Percentiles rank a stretch among this genome's conserved stretches.
Evolutionary conservation across 2,888 invertebrate genomes (phyloP).

Genomic region (Euzophera pinguis): DNA sequence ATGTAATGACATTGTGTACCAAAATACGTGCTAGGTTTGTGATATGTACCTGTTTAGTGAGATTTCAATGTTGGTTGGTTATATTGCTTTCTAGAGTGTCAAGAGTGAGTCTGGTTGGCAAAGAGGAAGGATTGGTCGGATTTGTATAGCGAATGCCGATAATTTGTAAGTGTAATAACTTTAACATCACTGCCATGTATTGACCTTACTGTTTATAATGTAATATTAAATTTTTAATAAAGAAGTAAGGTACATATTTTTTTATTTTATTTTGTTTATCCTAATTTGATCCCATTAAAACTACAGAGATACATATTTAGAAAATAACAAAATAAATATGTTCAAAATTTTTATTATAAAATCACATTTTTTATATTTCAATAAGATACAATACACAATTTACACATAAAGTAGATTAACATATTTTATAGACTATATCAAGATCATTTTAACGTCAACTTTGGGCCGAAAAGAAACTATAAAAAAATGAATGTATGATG

Average conservation of each 20-base stretch:
- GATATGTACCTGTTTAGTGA: slow-evolving; percentile 43
- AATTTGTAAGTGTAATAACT: slow-evolving; percentile 56
- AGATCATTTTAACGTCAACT: slow-evolving; percentile 13
- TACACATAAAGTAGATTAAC: slow-evolving; percentile 18
- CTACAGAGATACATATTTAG: no score
- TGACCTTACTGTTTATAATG: slow-evolving; percentile 78
- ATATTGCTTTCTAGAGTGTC: slow-evolving; percentile 51
- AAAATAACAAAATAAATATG: not conserved
- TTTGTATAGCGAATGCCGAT: slow-evolving; percentile 61
- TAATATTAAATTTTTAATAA: slow-evolving; percentile 75
- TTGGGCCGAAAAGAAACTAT: not conserved
- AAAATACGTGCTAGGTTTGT: not conserved
- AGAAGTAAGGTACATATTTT: slow-evolving; percentile 50
- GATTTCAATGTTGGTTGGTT: slow-evolving; percentile 67
- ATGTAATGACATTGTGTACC: not conserved
- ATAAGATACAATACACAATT: slow-evolving; percentile 25
- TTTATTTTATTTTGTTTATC: slow-evolving; percentile 13
- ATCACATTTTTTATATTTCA: slow-evolving; percentile 36
- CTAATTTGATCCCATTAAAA: no score
- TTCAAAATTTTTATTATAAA: slow-evolving; percentile 40
- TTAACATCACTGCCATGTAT: slow-evolving; percentile 77
- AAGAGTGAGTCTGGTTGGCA: slow-evolving; percentile 31
- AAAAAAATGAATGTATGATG: no score
- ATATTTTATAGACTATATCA: slow-evolving; percentile 11
- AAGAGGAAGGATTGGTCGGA: slow-evolving; percentile 43